Conservation (phyloP, 1,140 invertebrate species). For the Zaprionus vittiger region DNA sequence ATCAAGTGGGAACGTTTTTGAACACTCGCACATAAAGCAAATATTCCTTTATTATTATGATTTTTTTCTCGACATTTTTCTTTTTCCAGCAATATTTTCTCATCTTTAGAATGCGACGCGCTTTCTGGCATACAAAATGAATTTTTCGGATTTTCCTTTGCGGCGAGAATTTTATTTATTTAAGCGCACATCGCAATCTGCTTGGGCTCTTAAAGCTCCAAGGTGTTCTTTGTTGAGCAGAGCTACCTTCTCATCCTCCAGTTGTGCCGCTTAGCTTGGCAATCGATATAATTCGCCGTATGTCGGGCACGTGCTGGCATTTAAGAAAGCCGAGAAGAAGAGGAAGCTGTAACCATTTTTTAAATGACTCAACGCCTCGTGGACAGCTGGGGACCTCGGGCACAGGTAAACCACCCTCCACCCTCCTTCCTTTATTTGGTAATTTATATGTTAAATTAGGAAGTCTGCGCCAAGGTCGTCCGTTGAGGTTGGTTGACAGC, state of each 20-base stretch:
- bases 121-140: conserved; percentile 41
- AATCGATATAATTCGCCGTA: conserved; percentile 56
- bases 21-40: conserved; percentile 51
- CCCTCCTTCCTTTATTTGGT: neutral
- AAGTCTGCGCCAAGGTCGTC: neutral
- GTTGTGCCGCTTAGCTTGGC: conserved; percentile 10
- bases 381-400: conserved; percentile 11
- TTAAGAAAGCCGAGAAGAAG: conserved; percentile 13
- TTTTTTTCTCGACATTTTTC: neutral
- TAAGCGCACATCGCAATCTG: conserved; percentile 18
- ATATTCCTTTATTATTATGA: conserved; percentile 29
- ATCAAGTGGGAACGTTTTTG: conserved; percentile 49
- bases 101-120: conserved; percentile 52
- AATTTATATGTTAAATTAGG: conserved; percentile 5
- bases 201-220: conserved; percentile 35
- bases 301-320: conserved; percentile 48
- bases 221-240: conserved; percentile 24
- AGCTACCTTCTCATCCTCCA: neutral
- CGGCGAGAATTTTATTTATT: conserved; percentile 52
- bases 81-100: conserved; percentile 62
- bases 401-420: neutral
- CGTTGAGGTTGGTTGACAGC: too few species aligned
- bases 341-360: conserved; percentile 28
- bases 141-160: conserved; percentile 21
- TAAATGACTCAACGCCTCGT: conserved; percentile 29